Evolutionary conservation across 2,797 vertebrate genomes (phyloP), one percentile per base, ranked within the genome.

Genomic region (Lates japonicus): DNA sequence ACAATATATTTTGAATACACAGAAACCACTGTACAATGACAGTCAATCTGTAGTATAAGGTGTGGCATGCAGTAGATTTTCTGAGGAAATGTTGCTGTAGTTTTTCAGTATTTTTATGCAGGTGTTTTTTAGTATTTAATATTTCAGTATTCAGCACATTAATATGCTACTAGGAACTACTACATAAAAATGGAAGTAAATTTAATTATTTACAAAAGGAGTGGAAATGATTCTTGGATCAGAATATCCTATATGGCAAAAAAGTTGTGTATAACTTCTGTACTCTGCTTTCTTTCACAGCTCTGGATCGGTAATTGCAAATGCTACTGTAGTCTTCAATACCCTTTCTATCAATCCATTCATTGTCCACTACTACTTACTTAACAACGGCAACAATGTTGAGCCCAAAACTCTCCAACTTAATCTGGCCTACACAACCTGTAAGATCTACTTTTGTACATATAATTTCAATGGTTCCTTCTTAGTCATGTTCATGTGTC

Each of bases 261-360:
- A n/a, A 54, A 29, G 37, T 57, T 22, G 57, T 74, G 19, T 31
- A 17, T 25, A 69, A 54, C 22, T 10, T 62, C 25, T 55, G 33
- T 57, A 19, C 14, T 37, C 16, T 62, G n/a, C 29, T 31, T 65
- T 77, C 63, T 19, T 79, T 87, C 52, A 70, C 83, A 94, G 93
- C 0, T 57, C 74, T 3, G 90, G 88, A 57, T 90, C 93, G 5
- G 86, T 94, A 25, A 88, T 94, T 1, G 93, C 90, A 17, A 86
- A 82, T 60, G 12, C 80, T 57, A 88, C 12, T 41, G 0, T 94
- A 2, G 3, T 70, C 22, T 94, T 94, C 69, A 7, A 85, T 4
- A 74, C 75, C 1, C 0, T 0, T 0, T 0, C 0, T 0, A 89
- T 91, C 35, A 92, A 93, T 70, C 0, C 3, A 0, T 0, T 0